Evolutionary conservation across 1,140 invertebrate species (phyloP), one percentile per base, ranked within the genome.

Genomic region (Andricus grossulariae): DNA sequence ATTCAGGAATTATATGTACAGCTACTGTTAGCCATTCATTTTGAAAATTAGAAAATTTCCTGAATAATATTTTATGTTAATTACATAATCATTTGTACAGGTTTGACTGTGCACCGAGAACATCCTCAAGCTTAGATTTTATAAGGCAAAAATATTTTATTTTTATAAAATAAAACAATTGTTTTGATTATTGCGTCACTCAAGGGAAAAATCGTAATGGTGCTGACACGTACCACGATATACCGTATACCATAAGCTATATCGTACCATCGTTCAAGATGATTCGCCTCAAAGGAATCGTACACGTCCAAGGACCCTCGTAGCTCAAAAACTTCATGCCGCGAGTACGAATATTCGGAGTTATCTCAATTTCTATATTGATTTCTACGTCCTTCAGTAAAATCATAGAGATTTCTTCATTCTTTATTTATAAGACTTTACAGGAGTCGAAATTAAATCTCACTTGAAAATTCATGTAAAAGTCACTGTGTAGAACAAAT

Each of bases 291-390:
- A 45, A 66, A 66, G 25, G 13, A 39, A 39, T 66, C 60, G 5
- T 66, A 66, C 60, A 32, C 60, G 60, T 39, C 60, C 32, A 66
- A 66, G 60, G 60, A 66, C 60, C 25, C 25, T 66, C 60, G 15
- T 66, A 39, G 45, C 15, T 66, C 60, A n/a, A 66, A 32, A 25
- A n/a, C 60, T 45, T 39, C 32, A 39, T 16, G 21, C 21, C 60
- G 7, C 60, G 7, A 39, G 25, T 66, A 13, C 15, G 16, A 16
- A 45, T 21, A 66, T 45, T 66, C 15, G 16, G 32, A 66, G 25
- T 66, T 39, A 10, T 66, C 25, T 39, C 25, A 39, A 66, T 66
- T 66, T 66, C 15, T 66, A 39, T 15, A 0, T 39, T 39, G 4
- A 66, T 39, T n/a, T 39, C 13, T 5, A 16, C 15, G 15, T 16